Evolutionary conservation across 2,113 vertebrate species (phyloP).

Genomic region (Carollia perspicillata): DNA sequence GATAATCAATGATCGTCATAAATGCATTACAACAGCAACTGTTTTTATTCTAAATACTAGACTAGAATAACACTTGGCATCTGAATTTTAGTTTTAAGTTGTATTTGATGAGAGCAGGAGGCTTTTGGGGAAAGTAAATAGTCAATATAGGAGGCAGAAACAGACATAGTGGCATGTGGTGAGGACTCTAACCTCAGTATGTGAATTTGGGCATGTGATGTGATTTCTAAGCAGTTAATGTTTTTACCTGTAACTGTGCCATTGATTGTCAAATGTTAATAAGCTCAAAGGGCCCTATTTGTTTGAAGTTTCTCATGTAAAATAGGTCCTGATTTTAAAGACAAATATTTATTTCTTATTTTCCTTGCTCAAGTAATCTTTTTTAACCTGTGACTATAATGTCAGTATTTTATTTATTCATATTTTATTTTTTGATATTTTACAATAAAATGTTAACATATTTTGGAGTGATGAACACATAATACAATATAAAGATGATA

Average conservation of each 20-base stretch:
- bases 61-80: not conserved
- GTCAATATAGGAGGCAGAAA: not conserved
- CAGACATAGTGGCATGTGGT: not conserved
- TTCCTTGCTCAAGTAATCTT: not conserved
- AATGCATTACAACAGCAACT: not conserved
- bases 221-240: not conserved
- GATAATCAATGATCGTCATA: slow-evolving; percentile 10
- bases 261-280: not conserved
- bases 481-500: too few relatives aligned
- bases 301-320: not conserved
- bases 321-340: not conserved
- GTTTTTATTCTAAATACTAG: slow-evolving; percentile 39
- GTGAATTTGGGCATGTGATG: not conserved
- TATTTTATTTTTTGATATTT: not conserved
- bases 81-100: not conserved
- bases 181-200: not conserved
- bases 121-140: not conserved
- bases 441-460: not conserved
- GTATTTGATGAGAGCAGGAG: not conserved
- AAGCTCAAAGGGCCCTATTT: not conserved
- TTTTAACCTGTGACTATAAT: not conserved
- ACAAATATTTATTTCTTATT: not conserved
- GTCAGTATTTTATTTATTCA: not conserved
- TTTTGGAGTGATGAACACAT: not conserved
- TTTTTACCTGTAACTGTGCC: not conserved